Evolutionary conservation across 2,113 vertebrate species (phyloP), one percentile per base, ranked within the genome.

Genomic region (Pedionomus torquatus): DNA sequence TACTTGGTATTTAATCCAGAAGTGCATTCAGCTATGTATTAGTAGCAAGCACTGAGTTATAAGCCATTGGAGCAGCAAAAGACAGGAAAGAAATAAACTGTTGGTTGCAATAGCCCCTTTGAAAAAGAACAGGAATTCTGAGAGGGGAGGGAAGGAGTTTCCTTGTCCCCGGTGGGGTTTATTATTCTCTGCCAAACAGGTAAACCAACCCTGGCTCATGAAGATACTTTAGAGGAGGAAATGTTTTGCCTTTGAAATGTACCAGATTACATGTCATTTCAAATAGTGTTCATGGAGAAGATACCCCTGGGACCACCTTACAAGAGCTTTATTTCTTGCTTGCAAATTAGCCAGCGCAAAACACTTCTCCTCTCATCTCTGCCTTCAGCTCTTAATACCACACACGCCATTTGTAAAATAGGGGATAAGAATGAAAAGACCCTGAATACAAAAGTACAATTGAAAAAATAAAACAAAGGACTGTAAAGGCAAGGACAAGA

Each of bases 171-270:
- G 0, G 81, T 83, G 86, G 88, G 95, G 60, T 92, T 96, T 82
- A 93, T 97, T 96, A 95, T 97, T 91, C 93, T 95, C 87, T 81
- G 68, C 83, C 83, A 93, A 97, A 72, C 87, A 97, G 96, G 96
- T 97, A 96, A 88, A 95, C 48, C 92, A 95, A 76, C 71, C 78
- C 79, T 96, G 96, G 82, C 94, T 94, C 54, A 28, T 63, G 90
- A 91, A 97, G 95, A 96, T 97, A 94, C 94, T 97, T 97, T 39
- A 95, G 92, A 96, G 72, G 83, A 81, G 92, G 87, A 94, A 96
- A 95, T 97, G 96, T 97, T 97, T 97, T 94, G 95, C 94, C 95
- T 97, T 97, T 97, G 94, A 97, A 97, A 96, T 91, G 89, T 87
- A 89, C 78, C 89, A 97, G 94, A 97, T 97, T 97, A 97, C 96